Evolutionary conservation across 2,888 invertebrate genomes (phyloP), one percentile per base, ranked within the genome.

Genomic region (Agrochola macilenta): DNA sequence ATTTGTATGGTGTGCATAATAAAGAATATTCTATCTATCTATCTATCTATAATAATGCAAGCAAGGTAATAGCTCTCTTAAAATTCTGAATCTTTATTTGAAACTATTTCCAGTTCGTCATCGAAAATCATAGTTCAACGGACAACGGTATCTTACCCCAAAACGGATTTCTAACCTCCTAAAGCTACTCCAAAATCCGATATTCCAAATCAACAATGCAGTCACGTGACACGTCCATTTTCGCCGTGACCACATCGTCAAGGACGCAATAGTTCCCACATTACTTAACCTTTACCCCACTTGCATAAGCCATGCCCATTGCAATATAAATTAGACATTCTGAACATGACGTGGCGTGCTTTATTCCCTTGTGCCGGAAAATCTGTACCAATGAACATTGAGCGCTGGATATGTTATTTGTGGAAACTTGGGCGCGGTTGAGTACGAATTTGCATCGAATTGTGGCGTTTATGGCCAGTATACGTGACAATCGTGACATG

Each of bases 181-280:
- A n/a, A 54, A 57, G 63, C 23, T 5, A 20, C 11, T 23, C 12
- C 7, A 52, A 65, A 54, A 57, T 20, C 30, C 23, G 7, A 69
- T n/a, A 26, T 52, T 20, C 46, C n/a, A 46, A n/a, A 35, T 58
- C 14, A 20, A 63, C 30, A 60, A 57, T 26, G 52, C 3, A 52
- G 49, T 4, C 17, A 75, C 30, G 57, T 57, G 39, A 76, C 72
- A 83, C 81, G 81, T 84, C 23, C 49, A 71, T 61, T 76, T 43
- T 81, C 69, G 12, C 82, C 82, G 52, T 83, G 83, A 87, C 82
- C 81, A 83, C 54, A 82, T 84, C 69, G 26, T 54, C 79, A 89
- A 91, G 90, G 89, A 89, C 88, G 73, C 57, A 52, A 17, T 14
- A 81, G 81, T 91, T 91, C 90, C 84, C 91, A 90, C 90, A 87